Evolutionary conservation across 1,140 invertebrate genomes (phyloP), one percentile per base, ranked within the genome.

Genomic region (Heliconius congener): DNA sequence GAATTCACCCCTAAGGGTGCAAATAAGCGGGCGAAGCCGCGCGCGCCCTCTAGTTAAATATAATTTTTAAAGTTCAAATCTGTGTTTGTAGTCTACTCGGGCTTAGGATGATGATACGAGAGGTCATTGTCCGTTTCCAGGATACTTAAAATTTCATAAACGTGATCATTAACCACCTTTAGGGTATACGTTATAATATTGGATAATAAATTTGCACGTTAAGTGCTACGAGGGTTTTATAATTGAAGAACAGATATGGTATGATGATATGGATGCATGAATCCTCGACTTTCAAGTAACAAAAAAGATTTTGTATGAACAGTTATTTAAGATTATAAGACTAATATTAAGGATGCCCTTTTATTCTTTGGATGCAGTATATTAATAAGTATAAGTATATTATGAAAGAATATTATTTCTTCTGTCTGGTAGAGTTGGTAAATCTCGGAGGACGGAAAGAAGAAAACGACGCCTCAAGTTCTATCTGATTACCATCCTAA

Each of bases 61-160:
- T 23, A 71, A 57, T 46, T 55, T 70, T 30, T 39, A 72, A 81
- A 66, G 37, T 73, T 30, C 52, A 37, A 46, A 73, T 5, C 50
- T 16, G 75, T 76, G 52, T 77, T 73, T 39, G 57, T 71, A 80
- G 75, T 71, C 76, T 81, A 23, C 78, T 79, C 81, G 79, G 42
- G 83, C 82, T 88, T 86, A 85, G 86, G 79, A 87, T 81, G 83
- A 84, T 80, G 78, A 77, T 80, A 16, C 23, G 76, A 81, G 74
- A 82, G 83, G 88, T 91, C 89, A 87, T 80, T 77, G 90, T 82
- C 87, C 90, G 77, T 52, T 74, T 71, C 4, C 60, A 66, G 60
- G 84, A 87, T 88, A 86, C 88, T 89, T 85, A 82, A 87, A 86
- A 87, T 88, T 91, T 90, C 87, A 86, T 88, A 88, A 91, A 88